phyloP scores from a whole-genome alignment of 1,140 invertebrate species.

The Acromyrmex heyeri region DNA sequence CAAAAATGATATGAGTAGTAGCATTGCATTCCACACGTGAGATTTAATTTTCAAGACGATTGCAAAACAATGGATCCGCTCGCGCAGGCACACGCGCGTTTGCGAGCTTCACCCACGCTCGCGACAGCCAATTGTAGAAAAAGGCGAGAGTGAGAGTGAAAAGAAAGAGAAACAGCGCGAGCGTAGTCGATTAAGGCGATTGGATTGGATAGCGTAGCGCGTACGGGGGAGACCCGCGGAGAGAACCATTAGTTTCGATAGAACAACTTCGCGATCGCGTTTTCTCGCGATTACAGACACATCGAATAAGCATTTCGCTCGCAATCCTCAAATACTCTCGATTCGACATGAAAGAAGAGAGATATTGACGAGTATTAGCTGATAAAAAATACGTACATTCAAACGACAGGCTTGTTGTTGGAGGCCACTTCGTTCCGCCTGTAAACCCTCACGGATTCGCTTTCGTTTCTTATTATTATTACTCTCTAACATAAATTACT shows the following conservation, averaged over 20 bases:
- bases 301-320: slow-evolving; percentile 26
- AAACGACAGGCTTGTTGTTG: not conserved
- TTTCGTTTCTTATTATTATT: slow-evolving; percentile 53
- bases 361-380: not conserved
- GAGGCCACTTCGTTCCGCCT: slow-evolving; percentile 54
- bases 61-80: slow-evolving; percentile 47
- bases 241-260: slow-evolving; percentile 51
- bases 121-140: slow-evolving; percentile 29
- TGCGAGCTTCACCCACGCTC: slow-evolving; percentile 56
- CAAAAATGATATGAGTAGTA: slow-evolving; percentile 3
- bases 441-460: slow-evolving; percentile 33
- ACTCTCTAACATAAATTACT: slow-evolving; percentile 26
- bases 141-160: slow-evolving; percentile 57
- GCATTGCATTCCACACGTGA: not conserved
- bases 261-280: slow-evolving; percentile 27
- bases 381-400: slow-evolving; percentile 10
- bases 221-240: not conserved
- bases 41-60: slow-evolving; percentile 51
- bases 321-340: not conserved
- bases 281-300: slow-evolving; percentile 24
- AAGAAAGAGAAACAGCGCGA: slow-evolving; percentile 48
- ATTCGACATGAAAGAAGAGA: not conserved
- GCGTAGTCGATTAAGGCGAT: slow-evolving; percentile 29
- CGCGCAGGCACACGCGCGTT: not conserved
- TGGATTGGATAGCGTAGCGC: not conserved